These are phyloP conservation scores for Strigops habroptila DNA, from an alignment of 2,113 vertebrate genomes.

Conservation along the genomic window DNA sequence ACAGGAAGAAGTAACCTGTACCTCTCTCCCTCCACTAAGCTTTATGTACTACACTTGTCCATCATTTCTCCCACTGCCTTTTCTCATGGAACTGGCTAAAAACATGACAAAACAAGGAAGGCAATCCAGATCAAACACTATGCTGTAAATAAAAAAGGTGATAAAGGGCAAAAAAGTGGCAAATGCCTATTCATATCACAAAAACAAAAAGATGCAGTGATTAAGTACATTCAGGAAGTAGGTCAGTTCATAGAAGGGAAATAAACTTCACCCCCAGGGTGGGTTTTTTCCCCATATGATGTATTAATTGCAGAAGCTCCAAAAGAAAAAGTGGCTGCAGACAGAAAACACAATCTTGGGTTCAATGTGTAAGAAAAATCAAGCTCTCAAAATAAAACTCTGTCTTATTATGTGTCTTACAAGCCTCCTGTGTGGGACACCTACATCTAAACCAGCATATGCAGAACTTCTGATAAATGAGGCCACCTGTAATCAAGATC, in stretches of 20 bases:
- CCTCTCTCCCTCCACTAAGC: not conserved
- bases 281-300: not conserved
- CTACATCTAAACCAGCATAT: not conserved
- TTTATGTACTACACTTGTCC: not conserved
- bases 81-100: not conserved
- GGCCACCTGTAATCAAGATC: not conserved
- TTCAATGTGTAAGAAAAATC: not conserved
- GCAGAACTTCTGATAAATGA: not conserved
- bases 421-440: not conserved
- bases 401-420: not conserved
- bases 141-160: not conserved
- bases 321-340: not conserved
- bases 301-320: not conserved
- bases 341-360: not conserved
- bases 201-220: not conserved
- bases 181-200: not conserved
- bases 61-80: not conserved
- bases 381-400: not conserved
- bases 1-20: not conserved
- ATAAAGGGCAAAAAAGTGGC: not conserved
- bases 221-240: not conserved
- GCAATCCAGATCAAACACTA: not conserved
- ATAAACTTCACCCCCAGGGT: not conserved
- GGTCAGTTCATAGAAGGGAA: not conserved
- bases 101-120: not conserved